Conservation (phyloP, 2,797 vertebrate genomes). For the Pteropus rufus region DNA sequence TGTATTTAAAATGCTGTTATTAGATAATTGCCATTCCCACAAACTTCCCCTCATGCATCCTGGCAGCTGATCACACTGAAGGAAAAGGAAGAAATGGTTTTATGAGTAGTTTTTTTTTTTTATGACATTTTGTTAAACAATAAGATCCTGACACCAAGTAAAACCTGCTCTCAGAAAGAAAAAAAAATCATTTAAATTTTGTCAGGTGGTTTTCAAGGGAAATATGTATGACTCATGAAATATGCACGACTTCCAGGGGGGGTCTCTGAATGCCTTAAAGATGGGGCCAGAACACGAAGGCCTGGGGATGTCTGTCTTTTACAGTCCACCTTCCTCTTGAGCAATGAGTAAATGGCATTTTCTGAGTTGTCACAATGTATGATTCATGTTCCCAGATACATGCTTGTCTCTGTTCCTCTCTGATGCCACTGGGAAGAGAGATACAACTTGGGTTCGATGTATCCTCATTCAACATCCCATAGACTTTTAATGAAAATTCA, state of each 20-base stretch:
- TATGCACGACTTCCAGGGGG: constrained; percentile 59
- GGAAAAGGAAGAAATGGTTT: constrained; percentile 73
- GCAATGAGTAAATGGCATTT: constrained; percentile 24
- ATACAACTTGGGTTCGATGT: constrained; percentile 31
- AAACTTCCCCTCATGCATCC: constrained; percentile 68
- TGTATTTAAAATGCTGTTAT: constrained; percentile 66
- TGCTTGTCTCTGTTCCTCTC: not conserved
- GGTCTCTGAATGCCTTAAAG: constrained; percentile 48
- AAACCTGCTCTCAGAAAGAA: constrained; percentile 62
- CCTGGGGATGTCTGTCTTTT: not conserved
- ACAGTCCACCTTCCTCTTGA: not conserved
- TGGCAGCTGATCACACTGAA: constrained; percentile 55
- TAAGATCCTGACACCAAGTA: constrained; percentile 44
- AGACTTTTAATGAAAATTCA: constrained; percentile 56
- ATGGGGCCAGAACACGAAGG: not conserved
- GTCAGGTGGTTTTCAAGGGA: constrained; percentile 50
- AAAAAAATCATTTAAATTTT: constrained; percentile 64
- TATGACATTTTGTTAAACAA: constrained; percentile 59
- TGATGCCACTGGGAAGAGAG: constrained; percentile 29
- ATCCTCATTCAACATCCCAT: constrained; percentile 46
- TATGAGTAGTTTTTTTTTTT: constrained; percentile 54
- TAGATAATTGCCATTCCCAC: constrained; percentile 65
- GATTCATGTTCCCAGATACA: constrained; percentile 12
- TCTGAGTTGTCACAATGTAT: not conserved
- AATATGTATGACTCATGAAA: not conserved